Conservation (phyloP, 2,797 vertebrate genomes). For the Pseudopleuronectes americanus region DNA sequence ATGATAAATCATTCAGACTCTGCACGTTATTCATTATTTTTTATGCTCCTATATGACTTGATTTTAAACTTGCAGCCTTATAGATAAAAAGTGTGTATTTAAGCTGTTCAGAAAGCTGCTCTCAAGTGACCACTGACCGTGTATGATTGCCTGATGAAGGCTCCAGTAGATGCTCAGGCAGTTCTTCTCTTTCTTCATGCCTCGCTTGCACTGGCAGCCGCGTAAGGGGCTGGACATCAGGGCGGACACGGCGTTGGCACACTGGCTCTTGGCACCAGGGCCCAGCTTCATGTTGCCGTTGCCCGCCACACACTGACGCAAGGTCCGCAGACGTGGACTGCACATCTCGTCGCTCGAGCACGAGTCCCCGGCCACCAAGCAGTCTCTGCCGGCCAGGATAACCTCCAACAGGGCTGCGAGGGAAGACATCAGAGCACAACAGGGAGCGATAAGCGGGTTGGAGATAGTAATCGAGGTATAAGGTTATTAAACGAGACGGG, state of each 20-base stretch:
- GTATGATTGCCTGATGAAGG: slow-evolving; percentile 91
- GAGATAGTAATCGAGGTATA: slow-evolving; percentile 4
- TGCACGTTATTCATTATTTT: background rate
- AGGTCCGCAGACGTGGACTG: slow-evolving; percentile 90
- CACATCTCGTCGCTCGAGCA: slow-evolving; percentile 91
- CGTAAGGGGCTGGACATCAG: slow-evolving; percentile 91
- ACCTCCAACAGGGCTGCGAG: slow-evolving; percentile 81
- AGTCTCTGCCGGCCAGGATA: slow-evolving; percentile 85
- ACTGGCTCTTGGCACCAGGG: slow-evolving; percentile 90
- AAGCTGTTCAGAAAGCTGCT: background rate
- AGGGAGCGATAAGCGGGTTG: slow-evolving; percentile 16
- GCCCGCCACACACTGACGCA: slow-evolving; percentile 93
- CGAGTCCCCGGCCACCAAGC: slow-evolving; percentile 89
- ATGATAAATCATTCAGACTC: slow-evolving; percentile 7
- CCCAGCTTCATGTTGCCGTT: slow-evolving; percentile 91
- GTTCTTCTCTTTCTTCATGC: slow-evolving; percentile 96
- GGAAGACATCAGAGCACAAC: slow-evolving; percentile 33
- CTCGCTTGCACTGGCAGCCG: slow-evolving; percentile 92
- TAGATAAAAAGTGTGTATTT: background rate
- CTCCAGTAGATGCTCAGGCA: slow-evolving; percentile 97
- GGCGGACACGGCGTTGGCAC: slow-evolving; percentile 89
- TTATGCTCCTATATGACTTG: background rate
- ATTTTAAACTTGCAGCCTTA: no score
- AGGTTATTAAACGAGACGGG: slow-evolving; percentile 11
- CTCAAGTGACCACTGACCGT: slow-evolving; percentile 78